phyloP scores from a whole-genome alignment of 2,797 vertebrate species.

The Gymnothorax reevesii region DNA sequence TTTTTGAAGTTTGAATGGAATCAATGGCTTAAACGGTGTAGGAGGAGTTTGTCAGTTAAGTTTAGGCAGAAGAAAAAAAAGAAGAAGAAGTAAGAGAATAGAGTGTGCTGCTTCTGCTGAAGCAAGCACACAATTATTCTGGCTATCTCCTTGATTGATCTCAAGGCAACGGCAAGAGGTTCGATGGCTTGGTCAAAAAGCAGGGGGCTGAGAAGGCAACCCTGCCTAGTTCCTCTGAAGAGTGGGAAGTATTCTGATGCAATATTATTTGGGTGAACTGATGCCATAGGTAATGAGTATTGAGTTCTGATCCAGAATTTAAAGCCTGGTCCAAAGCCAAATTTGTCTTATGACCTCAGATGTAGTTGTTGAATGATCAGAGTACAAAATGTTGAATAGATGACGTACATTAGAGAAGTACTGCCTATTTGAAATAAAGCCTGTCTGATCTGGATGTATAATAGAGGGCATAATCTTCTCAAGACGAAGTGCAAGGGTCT shows the following conservation, averaged over 20 bases:
- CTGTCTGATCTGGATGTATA: constrained; percentile 10
- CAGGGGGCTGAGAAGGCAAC: neutral
- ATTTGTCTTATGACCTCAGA: neutral
- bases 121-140: too few species aligned
- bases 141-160: neutral
- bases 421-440: neutral
- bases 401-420: neutral
- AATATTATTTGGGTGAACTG: neutral
- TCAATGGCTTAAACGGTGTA: too few species aligned
- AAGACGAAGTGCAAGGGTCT: neutral
- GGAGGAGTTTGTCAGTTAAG: too few species aligned
- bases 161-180: constrained; percentile 1
- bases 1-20: too few species aligned
- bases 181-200: constrained; percentile 17
- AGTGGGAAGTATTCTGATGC: neutral
- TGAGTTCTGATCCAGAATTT: neutral
- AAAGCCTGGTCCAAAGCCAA: constrained; percentile 9
- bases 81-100: too few species aligned
- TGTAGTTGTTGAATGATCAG: neutral
- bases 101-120: too few species aligned
- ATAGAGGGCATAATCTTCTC: neutral
- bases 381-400: neutral
- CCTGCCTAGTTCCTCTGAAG: neutral
- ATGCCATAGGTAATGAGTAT: neutral
- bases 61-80: too few species aligned